Evolutionary conservation across 2,797 vertebrate species (phyloP).

Genomic region (Enteromius viviparus): DNA sequence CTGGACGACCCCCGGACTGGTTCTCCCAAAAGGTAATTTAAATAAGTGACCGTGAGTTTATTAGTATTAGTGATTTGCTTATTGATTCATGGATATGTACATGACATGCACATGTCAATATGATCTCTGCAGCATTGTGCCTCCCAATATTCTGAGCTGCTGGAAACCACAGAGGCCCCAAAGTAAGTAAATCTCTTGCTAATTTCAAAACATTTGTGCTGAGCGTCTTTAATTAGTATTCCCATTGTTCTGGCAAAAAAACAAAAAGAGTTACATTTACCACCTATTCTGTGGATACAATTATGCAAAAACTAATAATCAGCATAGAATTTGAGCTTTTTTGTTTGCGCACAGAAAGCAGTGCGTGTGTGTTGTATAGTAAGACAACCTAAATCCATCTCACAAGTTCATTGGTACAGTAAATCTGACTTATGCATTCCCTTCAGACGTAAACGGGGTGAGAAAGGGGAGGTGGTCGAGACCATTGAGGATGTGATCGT

Average conservation of each 20-base stretch:
- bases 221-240: neutral
- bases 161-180: conserved; percentile 97
- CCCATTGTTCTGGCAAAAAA: neutral
- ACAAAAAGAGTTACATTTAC: neutral
- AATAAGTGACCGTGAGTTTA: neutral
- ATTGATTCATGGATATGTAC: neutral
- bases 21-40: conserved; percentile 95
- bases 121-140: conserved; percentile 89
- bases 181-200: conserved; percentile 83
- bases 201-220: neutral
- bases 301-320: neutral
- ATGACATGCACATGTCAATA: conserved; percentile 33
- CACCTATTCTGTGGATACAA: neutral
- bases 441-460: conserved; percentile 92
- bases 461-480: conserved; percentile 98
- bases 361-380: neutral
- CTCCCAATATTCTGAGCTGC: conserved; percentile 96
- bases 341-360: neutral
- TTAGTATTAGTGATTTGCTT: neutral
- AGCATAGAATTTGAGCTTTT: neutral
- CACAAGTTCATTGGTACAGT: conserved; percentile 3
- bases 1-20: conserved; percentile 96
- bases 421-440: neutral
- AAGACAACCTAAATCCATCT: neutral
- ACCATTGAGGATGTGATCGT: conserved; percentile 99